A percentile compares a stretch with the other conserved stretches of the same genome.
Evolutionary conservation across 2,113 vertebrate species (phyloP).

Genomic region (Myrmecophaga tridactyla): DNA sequence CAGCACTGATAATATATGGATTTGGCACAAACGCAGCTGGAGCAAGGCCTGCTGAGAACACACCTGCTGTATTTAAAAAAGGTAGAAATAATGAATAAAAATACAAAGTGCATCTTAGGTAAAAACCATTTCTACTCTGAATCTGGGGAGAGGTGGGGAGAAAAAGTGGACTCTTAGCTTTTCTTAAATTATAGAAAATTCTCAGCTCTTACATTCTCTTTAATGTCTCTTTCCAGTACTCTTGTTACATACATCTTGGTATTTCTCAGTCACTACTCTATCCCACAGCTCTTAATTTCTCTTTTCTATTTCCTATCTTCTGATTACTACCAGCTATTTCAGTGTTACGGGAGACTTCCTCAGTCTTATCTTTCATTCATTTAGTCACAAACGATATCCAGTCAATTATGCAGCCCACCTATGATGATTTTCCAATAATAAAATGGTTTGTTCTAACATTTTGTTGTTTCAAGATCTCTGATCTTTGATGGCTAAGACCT

Average conservation of each 20-base stretch:
- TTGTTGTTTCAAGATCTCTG: neutral
- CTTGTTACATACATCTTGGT: too few relatives aligned
- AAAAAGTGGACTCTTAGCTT: neutral
- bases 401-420: neutral
- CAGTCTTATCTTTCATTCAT: neutral
- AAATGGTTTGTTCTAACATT: neutral
- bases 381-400: neutral
- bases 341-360: neutral
- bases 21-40: too few relatives aligned
- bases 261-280: neutral
- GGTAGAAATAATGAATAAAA: slow-evolving; percentile 61
- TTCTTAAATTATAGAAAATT: neutral
- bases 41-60: too few relatives aligned
- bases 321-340: neutral
- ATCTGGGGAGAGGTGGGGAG: neutral
- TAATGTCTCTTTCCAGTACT: too few relatives aligned
- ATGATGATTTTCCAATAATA: neutral
- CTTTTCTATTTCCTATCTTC: neutral
- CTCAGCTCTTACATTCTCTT: too few relatives aligned
- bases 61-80: slow-evolving; percentile 81
- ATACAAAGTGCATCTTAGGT: slow-evolving; percentile 5
- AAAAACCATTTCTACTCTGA: slow-evolving; percentile 31
- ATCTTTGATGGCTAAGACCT: neutral
- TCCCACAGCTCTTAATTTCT: neutral
- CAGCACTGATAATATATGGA: too few relatives aligned